These are phyloP conservation scores for Chloropsis hardwickii DNA, from an alignment of 2,113 vertebrate genomes.

Conservation along the genomic window DNA sequence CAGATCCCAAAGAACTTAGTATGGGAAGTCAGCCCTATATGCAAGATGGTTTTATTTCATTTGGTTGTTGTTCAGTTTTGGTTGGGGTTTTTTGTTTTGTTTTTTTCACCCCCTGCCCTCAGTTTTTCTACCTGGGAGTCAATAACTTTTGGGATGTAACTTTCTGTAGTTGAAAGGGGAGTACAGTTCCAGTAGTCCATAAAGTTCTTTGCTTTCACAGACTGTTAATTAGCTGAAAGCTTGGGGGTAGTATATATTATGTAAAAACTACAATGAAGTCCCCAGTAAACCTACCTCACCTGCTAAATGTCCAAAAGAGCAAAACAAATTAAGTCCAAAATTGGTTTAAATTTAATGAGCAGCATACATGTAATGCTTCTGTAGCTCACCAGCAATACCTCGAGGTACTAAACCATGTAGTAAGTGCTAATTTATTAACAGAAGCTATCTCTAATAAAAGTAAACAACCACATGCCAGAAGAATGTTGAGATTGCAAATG, in stretches of 20 bases:
- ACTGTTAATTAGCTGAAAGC: not conserved
- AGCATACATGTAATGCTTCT: not conserved
- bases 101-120: not conserved
- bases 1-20: not conserved
- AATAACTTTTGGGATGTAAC: not conserved
- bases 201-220: not conserved
- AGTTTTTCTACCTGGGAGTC: not conserved
- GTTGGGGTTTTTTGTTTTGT: not conserved
- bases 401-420: fast-evolving
- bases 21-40: not conserved
- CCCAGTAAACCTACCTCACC: not conserved
- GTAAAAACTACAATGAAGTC: not conserved
- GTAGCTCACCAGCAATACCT: not conserved
- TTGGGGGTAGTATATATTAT: not conserved
- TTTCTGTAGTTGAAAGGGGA: not conserved
- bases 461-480: not conserved
- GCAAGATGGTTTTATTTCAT: not conserved
- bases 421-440: not conserved
- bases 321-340: not conserved
- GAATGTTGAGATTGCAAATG: not conserved
- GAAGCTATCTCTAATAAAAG: not conserved
- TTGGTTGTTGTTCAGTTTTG: not conserved
- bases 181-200: not conserved
- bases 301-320: not conserved
- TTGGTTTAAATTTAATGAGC: not conserved